Conservation (phyloP, 2,113 vertebrate species). For the Pogonocichla stellata region DNA sequence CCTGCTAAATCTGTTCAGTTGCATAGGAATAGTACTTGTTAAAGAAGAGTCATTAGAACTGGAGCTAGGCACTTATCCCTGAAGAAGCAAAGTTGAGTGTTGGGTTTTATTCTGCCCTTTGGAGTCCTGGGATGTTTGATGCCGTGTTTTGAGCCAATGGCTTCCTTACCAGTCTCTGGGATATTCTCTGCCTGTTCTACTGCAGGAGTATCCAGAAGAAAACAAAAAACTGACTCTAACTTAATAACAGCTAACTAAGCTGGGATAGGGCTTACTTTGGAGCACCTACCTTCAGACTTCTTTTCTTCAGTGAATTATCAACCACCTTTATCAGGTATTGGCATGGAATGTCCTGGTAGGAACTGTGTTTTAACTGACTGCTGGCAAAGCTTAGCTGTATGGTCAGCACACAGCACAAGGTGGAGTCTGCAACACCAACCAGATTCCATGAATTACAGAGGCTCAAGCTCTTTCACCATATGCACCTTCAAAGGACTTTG, state of each 20-base stretch:
- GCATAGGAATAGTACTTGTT: background rate
- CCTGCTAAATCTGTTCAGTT: background rate
- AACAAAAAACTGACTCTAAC: background rate
- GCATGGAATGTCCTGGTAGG: background rate
- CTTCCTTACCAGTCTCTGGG: background rate
- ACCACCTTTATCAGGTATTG: background rate
- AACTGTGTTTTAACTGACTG: background rate
- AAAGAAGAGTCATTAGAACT: background rate
- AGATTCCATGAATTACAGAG: background rate
- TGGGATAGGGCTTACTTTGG: background rate
- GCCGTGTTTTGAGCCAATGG: background rate
- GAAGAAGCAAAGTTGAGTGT: background rate
- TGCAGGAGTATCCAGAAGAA: background rate
- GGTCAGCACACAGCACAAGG: background rate
- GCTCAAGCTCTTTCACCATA: background rate
- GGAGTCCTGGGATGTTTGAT: background rate
- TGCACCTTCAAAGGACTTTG: background rate
- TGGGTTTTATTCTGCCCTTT: background rate
- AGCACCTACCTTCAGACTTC: background rate
- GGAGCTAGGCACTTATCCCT: background rate
- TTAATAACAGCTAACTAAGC: background rate
- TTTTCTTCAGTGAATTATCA: background rate
- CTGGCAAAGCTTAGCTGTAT: background rate
- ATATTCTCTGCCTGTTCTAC: background rate
- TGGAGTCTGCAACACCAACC: background rate